phyloP scores from a whole-genome alignment of 1,140 invertebrate species.

The Centruroides vittatus region DNA sequence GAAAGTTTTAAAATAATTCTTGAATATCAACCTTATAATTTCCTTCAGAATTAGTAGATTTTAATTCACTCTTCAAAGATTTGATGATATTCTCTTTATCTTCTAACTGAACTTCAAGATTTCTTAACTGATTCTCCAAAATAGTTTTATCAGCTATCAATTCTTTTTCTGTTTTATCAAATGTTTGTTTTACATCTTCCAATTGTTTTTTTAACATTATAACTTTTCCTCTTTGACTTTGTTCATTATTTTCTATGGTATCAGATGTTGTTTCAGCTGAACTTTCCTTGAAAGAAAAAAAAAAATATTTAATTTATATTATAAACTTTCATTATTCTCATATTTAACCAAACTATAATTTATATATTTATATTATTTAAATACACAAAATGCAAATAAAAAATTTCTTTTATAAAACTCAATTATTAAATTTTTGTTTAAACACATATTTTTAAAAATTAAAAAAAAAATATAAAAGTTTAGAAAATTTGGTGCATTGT shows the following conservation, averaged over 20 bases:
- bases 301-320: background rate
- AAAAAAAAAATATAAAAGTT: too few relatives aligned
- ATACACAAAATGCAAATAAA: too few relatives aligned
- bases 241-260: constrained; percentile 4
- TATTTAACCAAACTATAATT: too few relatives aligned
- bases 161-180: constrained; percentile 10
- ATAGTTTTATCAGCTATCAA: background rate
- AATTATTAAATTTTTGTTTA: too few relatives aligned
- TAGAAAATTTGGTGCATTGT: too few relatives aligned
- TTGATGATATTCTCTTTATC: constrained; percentile 25
- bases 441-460: too few relatives aligned
- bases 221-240: constrained; percentile 6
- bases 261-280: constrained; percentile 5
- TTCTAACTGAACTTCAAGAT: constrained; percentile 22
- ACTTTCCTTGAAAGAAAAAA: background rate
- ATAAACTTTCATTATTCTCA: too few relatives aligned
- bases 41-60: background rate
- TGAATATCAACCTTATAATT: too few relatives aligned
- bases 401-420: too few relatives aligned
- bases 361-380: too few relatives aligned
- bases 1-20: too few relatives aligned
- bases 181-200: constrained; percentile 4
- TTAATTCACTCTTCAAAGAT: constrained; percentile 11
- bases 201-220: constrained; percentile 7
- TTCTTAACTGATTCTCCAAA: constrained; percentile 12